Percentiles rank a stretch among this genome's conserved stretches.
Conservation (phyloP, 2,113 vertebrate genomes). For the Pyrgilauda ruficollis region DNA sequence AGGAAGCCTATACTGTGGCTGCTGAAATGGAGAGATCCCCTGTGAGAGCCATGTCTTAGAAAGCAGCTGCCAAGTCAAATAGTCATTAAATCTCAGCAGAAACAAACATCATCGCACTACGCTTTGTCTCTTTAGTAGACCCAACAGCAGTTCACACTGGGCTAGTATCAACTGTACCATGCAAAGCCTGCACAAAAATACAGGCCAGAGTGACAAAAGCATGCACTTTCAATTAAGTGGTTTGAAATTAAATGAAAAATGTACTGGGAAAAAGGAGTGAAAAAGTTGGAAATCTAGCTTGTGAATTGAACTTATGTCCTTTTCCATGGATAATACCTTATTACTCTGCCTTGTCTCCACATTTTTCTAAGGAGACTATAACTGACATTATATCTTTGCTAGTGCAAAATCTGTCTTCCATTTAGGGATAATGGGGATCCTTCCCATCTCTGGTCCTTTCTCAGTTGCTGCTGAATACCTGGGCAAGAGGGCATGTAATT, state of each 20-base stretch:
- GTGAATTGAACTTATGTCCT: neutral
- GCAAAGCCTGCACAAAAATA: neutral
- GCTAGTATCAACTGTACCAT: neutral
- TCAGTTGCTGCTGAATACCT: neutral
- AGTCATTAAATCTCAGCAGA: conserved; percentile 63
- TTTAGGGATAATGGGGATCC: neutral
- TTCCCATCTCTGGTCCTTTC: neutral
- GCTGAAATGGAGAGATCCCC: conserved; percentile 52
- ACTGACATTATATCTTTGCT: neutral
- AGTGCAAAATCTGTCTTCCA: neutral
- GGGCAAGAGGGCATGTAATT: neutral
- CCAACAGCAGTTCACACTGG: conserved; percentile 31
- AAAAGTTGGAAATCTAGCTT: neutral
- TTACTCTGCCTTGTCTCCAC: neutral
- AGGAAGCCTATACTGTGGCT: conserved; percentile 11
- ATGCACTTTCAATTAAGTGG: neutral
- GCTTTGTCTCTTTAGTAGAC: conserved; percentile 33
- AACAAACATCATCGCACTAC: neutral
- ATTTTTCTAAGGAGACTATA: neutral
- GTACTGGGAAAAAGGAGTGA: neutral
- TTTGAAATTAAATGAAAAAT: neutral
- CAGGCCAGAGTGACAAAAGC: neutral
- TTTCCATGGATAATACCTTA: neutral
- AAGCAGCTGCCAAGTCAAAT: conserved; percentile 55
- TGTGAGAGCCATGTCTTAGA: conserved; percentile 43